These are phyloP conservation scores for Himalopsyche phryganea DNA, from an alignment of 1,140 invertebrate genomes.

Conservation along the genomic window DNA sequence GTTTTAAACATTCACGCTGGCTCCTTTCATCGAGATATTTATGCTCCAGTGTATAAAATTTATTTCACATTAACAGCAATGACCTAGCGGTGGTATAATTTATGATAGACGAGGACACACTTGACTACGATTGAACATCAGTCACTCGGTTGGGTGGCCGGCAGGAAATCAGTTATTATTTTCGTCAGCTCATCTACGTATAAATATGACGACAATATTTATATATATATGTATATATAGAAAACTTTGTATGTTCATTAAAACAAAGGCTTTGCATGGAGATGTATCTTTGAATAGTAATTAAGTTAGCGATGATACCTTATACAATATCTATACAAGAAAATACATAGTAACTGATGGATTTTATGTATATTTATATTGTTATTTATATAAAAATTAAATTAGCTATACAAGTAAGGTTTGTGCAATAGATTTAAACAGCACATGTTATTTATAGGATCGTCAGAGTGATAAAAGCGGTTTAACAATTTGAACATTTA, in stretches of 20 bases:
- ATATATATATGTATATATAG: conserved; percentile 5
- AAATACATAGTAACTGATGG: conserved; percentile 30
- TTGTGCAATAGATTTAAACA: conserved; percentile 28
- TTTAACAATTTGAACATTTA: too few relatives aligned
- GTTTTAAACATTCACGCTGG: conserved; percentile 17
- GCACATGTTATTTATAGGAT: conserved; percentile 3
- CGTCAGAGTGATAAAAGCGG: too few relatives aligned
- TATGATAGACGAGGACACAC: conserved; percentile 25
- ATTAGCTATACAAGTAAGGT: conserved; percentile 32
- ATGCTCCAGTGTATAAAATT: conserved; percentile 30
- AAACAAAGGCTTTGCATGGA: conserved; percentile 24
- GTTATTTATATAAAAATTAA: conserved; percentile 28
- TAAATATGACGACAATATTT: conserved; percentile 10
- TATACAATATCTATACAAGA: conserved; percentile 33
- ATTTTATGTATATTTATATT: conserved; percentile 17
- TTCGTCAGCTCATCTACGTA: conserved; percentile 18
- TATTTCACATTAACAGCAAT: conserved; percentile 28
- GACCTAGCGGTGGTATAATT: conserved; percentile 17
- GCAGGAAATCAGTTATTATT: conserved; percentile 10
- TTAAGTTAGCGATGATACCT: conserved; percentile 30
- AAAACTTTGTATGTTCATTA: conserved; percentile 1
- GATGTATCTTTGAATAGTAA: conserved; percentile 5
- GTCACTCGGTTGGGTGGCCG: not conserved
- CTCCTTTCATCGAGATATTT: conserved; percentile 19
- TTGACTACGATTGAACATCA: conserved; percentile 19